These are phyloP conservation scores for Euplexia lucipara DNA, from an alignment of 2,888 invertebrate species.

Conservation along the genomic window DNA sequence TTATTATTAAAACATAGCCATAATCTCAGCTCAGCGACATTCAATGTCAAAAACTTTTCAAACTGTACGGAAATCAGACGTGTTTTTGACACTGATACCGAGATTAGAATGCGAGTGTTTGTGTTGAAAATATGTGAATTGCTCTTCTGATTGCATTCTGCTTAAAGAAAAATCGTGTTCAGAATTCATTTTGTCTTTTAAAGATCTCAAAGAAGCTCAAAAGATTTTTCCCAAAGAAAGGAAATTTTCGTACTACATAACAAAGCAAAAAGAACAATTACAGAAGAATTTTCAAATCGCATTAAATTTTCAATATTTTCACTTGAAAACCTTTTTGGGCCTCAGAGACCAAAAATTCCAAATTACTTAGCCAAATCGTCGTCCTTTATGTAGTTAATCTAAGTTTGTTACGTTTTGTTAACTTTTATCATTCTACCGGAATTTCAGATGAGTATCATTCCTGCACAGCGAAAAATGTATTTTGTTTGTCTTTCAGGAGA, in stretches of 20 bases:
- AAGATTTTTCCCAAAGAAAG: background rate
- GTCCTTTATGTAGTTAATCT: constrained; percentile 67
- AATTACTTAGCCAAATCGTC: constrained; percentile 53
- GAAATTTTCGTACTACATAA: background rate
- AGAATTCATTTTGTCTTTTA: background rate
- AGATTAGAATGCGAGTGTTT: too few species aligned
- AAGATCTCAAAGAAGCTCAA: background rate
- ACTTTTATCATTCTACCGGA: constrained; percentile 66
- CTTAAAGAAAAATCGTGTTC: background rate
- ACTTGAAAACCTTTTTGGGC: constrained; percentile 21
- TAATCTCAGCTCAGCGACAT: too few species aligned
- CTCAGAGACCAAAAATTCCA: constrained; percentile 36
- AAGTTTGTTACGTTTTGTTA: constrained; percentile 73
- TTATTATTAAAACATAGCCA: too few species aligned
- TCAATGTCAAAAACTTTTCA: too few species aligned
- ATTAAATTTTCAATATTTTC: constrained; percentile 52
- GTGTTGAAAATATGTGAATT: too few species aligned
- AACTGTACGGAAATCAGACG: too few species aligned
- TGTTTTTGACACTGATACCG: too few species aligned
- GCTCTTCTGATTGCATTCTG: background rate
- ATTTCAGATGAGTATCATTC: constrained; percentile 61
- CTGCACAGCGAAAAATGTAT: background rate
- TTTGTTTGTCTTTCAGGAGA: constrained; percentile 26
- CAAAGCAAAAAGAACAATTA: constrained; percentile 52
- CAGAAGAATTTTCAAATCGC: constrained; percentile 41